Conservation (phyloP, 2,888 invertebrate genomes). For the Digitonthophagus gazella region DNA sequence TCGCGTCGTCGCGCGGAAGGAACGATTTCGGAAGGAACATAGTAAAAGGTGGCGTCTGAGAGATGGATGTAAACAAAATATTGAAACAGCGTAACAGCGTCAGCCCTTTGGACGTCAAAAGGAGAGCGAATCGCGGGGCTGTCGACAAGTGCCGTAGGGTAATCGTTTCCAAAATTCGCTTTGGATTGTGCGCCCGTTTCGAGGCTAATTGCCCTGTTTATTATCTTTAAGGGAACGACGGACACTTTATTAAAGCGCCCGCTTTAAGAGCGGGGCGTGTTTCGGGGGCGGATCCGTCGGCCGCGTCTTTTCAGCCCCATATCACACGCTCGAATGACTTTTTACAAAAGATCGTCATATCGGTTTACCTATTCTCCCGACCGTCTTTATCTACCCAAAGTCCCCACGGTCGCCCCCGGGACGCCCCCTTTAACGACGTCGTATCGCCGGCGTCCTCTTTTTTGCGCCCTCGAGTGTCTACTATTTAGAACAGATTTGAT, state of each 20-base stretch:
- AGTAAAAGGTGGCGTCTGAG: neutral
- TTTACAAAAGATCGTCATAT: conserved; percentile 27
- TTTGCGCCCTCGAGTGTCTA: neutral
- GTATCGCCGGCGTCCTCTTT: neutral
- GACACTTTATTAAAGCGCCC: conserved; percentile 25
- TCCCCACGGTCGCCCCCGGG: neutral
- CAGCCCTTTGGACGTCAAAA: neutral
- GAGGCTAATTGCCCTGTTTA: conserved; percentile 19
- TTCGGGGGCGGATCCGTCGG: conserved; percentile 20
- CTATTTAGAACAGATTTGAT: neutral
- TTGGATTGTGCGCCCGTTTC: neutral
- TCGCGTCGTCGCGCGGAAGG: neutral
- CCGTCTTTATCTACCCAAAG: conserved; percentile 15
- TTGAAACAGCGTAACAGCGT: neutral
- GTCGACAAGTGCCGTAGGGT: neutral
- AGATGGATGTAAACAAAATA: neutral
- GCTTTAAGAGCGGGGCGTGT: conserved; percentile 15
- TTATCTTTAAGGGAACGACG: conserved; percentile 24
- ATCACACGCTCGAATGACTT: conserved; percentile 27
- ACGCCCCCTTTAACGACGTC: neutral
- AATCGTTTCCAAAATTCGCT: neutral
- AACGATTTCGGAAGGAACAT: neutral
- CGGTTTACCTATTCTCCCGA: conserved; percentile 24
- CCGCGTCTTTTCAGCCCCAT: conserved; percentile 21
- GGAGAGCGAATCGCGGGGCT: neutral